Evolutionary conservation across 2,113 vertebrate species (phyloP).

Genomic region (Uria aalge): DNA sequence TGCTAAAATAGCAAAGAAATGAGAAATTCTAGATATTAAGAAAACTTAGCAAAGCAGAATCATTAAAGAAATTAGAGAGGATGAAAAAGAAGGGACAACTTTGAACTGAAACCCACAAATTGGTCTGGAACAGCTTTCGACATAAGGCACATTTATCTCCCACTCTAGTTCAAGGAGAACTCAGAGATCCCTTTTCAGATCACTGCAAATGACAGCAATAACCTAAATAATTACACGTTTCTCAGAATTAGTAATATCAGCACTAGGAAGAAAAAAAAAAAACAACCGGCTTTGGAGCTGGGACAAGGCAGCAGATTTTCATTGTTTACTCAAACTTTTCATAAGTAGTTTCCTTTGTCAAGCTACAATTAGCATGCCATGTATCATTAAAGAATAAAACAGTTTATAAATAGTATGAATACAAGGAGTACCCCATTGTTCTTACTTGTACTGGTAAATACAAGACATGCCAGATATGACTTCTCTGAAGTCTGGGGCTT

Average conservation of each 20-base stretch:
- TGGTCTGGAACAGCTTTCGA: neutral
- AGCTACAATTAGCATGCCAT: constrained; percentile 1
- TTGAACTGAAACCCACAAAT: neutral
- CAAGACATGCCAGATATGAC: neutral
- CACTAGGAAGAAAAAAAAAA: neutral
- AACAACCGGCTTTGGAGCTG: neutral
- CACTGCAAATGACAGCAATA: neutral
- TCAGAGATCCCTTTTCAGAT: neutral
- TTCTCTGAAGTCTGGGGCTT: neutral
- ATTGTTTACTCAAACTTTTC: constrained; percentile 41
- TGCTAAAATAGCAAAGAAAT: constrained; percentile 41
- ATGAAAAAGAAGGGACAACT: neutral
- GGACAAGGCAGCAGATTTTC: constrained; percentile 16
- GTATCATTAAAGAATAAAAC: neutral
- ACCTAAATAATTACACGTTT: neutral
- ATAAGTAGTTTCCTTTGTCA: constrained; percentile 33
- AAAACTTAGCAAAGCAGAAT: neutral
- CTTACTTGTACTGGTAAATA: neutral
- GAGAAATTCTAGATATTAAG: constrained; percentile 35
- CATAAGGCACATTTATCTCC: neutral
- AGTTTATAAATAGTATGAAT: constrained; percentile 40
- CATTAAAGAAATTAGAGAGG: constrained; percentile 23
- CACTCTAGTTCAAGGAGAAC: neutral
- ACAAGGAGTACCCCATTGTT: constrained; percentile 50
- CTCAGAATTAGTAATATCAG: neutral